Percentiles rank a stretch among this genome's conserved stretches.
Conservation (phyloP, 2,888 invertebrate species). For the Tiliacea aurago region DNA sequence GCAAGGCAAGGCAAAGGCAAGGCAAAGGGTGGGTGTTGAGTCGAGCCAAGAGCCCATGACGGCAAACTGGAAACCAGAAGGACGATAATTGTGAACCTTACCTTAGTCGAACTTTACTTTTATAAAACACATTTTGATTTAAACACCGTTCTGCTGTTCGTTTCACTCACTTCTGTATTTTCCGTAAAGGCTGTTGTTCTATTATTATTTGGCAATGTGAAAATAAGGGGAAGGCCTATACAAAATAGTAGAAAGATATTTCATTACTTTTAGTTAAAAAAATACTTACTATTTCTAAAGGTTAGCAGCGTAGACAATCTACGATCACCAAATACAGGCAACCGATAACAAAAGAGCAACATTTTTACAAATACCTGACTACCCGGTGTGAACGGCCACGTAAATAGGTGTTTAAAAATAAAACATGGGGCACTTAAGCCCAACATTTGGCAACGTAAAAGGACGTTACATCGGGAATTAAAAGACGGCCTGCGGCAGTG, state of each 20-base stretch:
- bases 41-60: slow-evolving; percentile 34
- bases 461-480: slow-evolving; percentile 30
- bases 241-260: neutral
- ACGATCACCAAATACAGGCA: neutral
- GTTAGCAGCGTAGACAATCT: neutral
- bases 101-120: slow-evolving; percentile 10
- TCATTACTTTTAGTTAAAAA: neutral
- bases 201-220: neutral
- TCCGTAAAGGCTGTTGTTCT: neutral
- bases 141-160: neutral
- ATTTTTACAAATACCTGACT: slow-evolving; percentile 24
- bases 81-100: slow-evolving; percentile 41
- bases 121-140: slow-evolving; percentile 22
- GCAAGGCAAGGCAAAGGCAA: too few species aligned
- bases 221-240: neutral
- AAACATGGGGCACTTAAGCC: slow-evolving; percentile 31
- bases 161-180: slow-evolving; percentile 1
- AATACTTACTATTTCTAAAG: neutral
- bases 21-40: slow-evolving; percentile 30
- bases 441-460: slow-evolving; percentile 10
- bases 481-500: slow-evolving; percentile 19
- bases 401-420: slow-evolving; percentile 53
- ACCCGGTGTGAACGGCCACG: neutral
- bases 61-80: slow-evolving; percentile 19
- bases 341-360: slow-evolving; percentile 6